These are phyloP conservation scores for Bujurquina vittata DNA, from an alignment of 2,113 vertebrate genomes.

Conservation along the genomic window DNA sequence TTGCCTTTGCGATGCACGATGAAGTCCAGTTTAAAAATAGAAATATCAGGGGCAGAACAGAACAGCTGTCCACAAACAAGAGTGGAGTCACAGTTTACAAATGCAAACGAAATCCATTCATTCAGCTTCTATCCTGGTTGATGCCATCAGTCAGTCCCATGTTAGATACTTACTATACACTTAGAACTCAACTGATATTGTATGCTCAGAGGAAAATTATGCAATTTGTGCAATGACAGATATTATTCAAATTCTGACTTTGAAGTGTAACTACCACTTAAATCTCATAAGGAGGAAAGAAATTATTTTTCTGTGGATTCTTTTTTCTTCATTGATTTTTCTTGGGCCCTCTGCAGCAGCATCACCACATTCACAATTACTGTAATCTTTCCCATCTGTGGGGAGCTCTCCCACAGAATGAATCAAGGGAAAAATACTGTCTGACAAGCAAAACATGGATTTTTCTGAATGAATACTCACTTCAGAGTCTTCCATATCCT, in stretches of 20 bases:
- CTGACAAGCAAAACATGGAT: not conserved
- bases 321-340: not conserved
- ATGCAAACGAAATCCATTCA: too few species aligned
- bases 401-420: not conserved
- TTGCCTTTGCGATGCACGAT: not conserved
- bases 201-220: not conserved
- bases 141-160: too few species aligned
- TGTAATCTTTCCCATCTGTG: conserved; percentile 27
- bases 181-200: not conserved
- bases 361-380: not conserved
- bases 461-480: not conserved
- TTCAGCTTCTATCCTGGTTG: too few species aligned
- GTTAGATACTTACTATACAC: not conserved
- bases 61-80: too few species aligned
- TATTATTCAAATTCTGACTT: not conserved
- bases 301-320: conserved; percentile 3
- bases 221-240: not conserved
- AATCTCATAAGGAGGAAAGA: not conserved
- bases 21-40: too few species aligned
- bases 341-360: not conserved
- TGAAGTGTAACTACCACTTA: not conserved
- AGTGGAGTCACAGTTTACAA: too few species aligned
- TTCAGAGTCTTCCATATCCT: not conserved
- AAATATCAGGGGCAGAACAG: too few species aligned
- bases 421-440: not conserved